Conservation (phyloP, 2,888 invertebrate genomes). For the Caenorhabditis parvicauda region DNA sequence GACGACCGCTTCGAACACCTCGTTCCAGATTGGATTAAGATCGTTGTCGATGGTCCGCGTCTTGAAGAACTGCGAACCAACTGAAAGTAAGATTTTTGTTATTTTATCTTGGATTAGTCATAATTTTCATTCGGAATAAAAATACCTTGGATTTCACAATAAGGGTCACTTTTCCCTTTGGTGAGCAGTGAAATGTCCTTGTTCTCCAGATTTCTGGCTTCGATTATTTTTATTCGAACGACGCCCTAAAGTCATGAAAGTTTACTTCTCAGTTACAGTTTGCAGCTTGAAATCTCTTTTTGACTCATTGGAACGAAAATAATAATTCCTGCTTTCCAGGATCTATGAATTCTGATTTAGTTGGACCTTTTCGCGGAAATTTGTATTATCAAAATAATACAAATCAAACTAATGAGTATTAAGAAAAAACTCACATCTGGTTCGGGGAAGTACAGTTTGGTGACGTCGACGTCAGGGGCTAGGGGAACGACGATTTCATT, state of each 20-base stretch:
- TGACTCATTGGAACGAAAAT: background rate
- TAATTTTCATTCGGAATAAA: background rate
- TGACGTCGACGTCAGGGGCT: constrained; percentile 80
- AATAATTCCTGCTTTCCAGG: too few species aligned
- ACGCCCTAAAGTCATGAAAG: constrained; percentile 90
- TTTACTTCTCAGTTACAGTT: too few species aligned
- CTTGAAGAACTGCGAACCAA: constrained; percentile 88
- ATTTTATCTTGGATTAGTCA: background rate
- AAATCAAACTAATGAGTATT: background rate
- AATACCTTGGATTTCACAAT: constrained; percentile 70
- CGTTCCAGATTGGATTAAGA: constrained; percentile 94
- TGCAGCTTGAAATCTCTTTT: background rate
- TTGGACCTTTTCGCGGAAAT: too few species aligned
- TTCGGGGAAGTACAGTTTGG: constrained; percentile 81
- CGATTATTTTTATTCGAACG: constrained; percentile 85
- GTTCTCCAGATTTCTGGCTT: constrained; percentile 91
- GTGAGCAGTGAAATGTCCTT: constrained; percentile 88
- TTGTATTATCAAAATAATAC: background rate
- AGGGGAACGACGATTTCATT: constrained; percentile 89
- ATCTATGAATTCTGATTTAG: too few species aligned
- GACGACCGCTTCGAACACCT: constrained; percentile 77
- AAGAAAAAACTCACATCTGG: constrained; percentile 75
- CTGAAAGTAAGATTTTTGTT: constrained; percentile 68
- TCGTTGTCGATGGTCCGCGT: constrained; percentile 90
- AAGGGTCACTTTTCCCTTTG: constrained; percentile 96